Evolutionary conservation across 2,888 invertebrate genomes (phyloP).

Genomic region (Petrolisthes manimaculis): DNA sequence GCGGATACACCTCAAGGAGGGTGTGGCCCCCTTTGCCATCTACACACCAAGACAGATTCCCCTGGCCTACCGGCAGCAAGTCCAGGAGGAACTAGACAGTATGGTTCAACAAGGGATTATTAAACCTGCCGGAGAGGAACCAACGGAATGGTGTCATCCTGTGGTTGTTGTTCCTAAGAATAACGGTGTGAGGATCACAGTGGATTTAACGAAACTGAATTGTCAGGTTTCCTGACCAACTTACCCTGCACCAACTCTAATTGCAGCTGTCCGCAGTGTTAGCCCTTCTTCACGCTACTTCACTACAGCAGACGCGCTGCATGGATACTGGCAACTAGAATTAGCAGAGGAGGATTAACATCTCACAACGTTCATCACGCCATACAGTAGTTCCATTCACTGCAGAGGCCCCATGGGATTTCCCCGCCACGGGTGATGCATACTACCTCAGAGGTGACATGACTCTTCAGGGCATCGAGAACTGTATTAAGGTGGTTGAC

Average conservation of each 20-base stretch:
- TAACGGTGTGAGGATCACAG: not conserved
- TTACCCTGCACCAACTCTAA: no score
- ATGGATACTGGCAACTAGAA: slow-evolving; percentile 43
- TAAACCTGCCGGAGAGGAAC: not conserved
- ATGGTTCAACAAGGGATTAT: slow-evolving; percentile 10
- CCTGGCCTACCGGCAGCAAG: not conserved
- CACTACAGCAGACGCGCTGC: slow-evolving; percentile 13
- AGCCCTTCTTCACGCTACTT: slow-evolving; percentile 11
- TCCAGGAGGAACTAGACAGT: slow-evolving; percentile 5
- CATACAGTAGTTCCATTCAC: not conserved
- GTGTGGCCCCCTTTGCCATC: not conserved
- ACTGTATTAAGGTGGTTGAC: slow-evolving; percentile 30
- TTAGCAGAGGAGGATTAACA: slow-evolving; percentile 6
- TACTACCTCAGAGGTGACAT: slow-evolving; percentile 17
- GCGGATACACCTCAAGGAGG: no score
- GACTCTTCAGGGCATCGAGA: slow-evolving; percentile 35
- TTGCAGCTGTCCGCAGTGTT: slow-evolving; percentile 24
- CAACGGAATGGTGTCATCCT: not conserved
- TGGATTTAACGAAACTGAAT: not conserved
- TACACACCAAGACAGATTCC: not conserved
- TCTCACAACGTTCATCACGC: slow-evolving; percentile 30
- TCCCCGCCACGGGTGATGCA: slow-evolving; percentile 32
- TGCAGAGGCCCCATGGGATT: slow-evolving; percentile 37
- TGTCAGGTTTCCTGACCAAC: no score
- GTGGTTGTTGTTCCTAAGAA: not conserved